Evolutionary conservation across 1,140 invertebrate genomes (phyloP).

Genomic region (Drosophila lacertosa): DNA sequence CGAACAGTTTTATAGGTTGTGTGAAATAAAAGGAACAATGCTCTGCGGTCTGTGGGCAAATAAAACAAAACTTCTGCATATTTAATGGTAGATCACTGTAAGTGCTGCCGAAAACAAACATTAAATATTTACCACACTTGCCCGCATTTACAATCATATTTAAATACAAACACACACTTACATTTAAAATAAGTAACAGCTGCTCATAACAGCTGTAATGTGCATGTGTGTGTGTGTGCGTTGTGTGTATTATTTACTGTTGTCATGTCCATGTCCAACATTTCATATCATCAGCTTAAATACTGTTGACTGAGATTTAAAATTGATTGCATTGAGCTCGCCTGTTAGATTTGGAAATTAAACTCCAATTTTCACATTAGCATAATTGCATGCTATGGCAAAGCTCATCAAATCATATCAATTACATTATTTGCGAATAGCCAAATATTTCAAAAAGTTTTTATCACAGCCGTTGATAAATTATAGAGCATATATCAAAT

Average conservation of each 20-base stretch:
- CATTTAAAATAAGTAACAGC: constrained; percentile 22
- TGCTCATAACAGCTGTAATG: constrained; percentile 11
- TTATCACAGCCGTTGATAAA: constrained; percentile 13
- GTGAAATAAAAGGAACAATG: constrained; percentile 40
- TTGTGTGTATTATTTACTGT: constrained; percentile 1
- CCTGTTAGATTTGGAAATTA: constrained; percentile 2
- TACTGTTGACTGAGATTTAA: constrained; percentile 19
- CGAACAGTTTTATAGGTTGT: constrained; percentile 41
- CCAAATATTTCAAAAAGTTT: constrained; percentile 17
- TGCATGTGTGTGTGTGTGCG: constrained; percentile 3
- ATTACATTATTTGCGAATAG: constrained; percentile 27
- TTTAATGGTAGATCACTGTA: constrained; percentile 35
- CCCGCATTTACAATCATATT: constrained; percentile 42
- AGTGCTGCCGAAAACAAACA: constrained; percentile 23
- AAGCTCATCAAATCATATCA: constrained; percentile 24
- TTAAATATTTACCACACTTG: constrained; percentile 49
- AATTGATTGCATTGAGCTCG: constrained; percentile 9
- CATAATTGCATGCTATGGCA: constrained; percentile 11
- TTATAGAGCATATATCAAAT: constrained; percentile 36
- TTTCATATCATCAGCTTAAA: constrained; percentile 20
- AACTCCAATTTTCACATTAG: constrained; percentile 27
- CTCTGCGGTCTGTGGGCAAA: constrained; percentile 40
- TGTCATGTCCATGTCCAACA: constrained; percentile 18
- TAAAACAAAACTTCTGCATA: constrained; percentile 50
- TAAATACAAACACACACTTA: constrained; percentile 17